A percentile compares a stretch with the other conserved stretches of the same genome.
Evolutionary conservation across 1,140 invertebrate genomes (phyloP).

Genomic region (Rhyacophila brunnea): DNA sequence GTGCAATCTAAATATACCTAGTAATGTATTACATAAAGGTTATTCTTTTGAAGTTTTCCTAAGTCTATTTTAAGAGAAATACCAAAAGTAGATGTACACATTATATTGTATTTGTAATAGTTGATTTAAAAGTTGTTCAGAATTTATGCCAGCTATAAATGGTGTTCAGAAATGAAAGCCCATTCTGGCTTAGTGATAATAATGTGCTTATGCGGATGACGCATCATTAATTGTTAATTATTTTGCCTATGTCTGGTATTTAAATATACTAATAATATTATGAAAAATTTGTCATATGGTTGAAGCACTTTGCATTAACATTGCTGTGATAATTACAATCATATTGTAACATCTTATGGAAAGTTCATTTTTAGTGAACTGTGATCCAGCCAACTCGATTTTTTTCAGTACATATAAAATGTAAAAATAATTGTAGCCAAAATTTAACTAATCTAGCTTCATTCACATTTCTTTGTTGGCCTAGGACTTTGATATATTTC

Average conservation of each 20-base stretch:
- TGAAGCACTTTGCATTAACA: constrained; percentile 10
- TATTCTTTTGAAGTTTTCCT: too few relatives aligned
- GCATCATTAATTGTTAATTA: constrained; percentile 27
- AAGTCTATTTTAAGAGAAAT: neutral
- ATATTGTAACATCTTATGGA: constrained; percentile 7
- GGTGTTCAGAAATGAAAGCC: constrained; percentile 1
- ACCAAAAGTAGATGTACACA: neutral
- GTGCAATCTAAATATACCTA: too few relatives aligned
- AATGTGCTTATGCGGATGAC: constrained; percentile 29
- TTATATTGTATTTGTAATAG: constrained; percentile 5
- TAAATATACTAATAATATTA: constrained; percentile 1
- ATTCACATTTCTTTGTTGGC: too few relatives aligned
- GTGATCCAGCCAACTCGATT: too few relatives aligned
- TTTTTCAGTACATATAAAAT: too few relatives aligned
- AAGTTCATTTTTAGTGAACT: too few relatives aligned
- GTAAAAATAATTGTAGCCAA: too few relatives aligned
- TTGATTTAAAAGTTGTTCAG: constrained; percentile 9
- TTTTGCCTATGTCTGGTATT: constrained; percentile 12
- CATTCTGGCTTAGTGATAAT: constrained; percentile 22
- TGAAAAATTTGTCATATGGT: neutral
- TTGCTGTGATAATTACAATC: constrained; percentile 31
- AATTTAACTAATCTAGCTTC: too few relatives aligned
- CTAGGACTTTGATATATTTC: too few relatives aligned
- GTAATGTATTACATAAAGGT: too few relatives aligned
- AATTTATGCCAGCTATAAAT: neutral